These are phyloP conservation scores for Origma solitaria DNA, from an alignment of 2,113 vertebrate species.

Conservation along the genomic window DNA sequence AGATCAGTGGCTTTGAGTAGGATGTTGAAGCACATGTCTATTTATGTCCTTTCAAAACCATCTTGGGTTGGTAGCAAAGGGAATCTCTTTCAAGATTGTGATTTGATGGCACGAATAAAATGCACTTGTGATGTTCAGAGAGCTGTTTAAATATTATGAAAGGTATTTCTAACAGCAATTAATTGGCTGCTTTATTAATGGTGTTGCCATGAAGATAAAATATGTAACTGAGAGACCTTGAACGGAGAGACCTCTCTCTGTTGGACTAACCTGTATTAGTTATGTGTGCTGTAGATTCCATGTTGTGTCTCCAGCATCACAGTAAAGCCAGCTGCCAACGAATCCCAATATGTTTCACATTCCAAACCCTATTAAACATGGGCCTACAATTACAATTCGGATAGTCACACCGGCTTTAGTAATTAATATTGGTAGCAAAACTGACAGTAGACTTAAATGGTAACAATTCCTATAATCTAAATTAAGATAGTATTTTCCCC, in stretches of 20 bases:
- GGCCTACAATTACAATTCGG: not conserved
- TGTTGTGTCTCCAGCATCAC: not conserved
- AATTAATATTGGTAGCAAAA: not conserved
- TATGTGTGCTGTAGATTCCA: not conserved
- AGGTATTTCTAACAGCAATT: not conserved
- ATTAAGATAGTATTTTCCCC: not conserved
- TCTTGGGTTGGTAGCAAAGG: not conserved
- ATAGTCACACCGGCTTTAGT: not conserved
- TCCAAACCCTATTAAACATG: not conserved
- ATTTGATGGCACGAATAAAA: not conserved
- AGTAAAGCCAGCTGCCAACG: not conserved
- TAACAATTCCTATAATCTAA: not conserved
- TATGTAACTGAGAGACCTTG: not conserved
- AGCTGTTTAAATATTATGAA: not conserved
- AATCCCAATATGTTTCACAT: not conserved
- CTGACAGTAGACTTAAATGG: not conserved
- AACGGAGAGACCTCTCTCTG: not conserved
- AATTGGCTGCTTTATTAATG: not conserved
- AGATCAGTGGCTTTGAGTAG: not conserved
- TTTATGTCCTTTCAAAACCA: not conserved
- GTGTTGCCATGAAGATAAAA: not conserved
- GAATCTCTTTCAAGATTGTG: not conserved
- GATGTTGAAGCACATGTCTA: accelerated
- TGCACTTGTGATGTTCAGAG: not conserved
- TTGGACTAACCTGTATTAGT: not conserved